phyloP scores from a whole-genome alignment of 2,113 vertebrate genomes.

The Choloepus hoffmanni region DNA sequence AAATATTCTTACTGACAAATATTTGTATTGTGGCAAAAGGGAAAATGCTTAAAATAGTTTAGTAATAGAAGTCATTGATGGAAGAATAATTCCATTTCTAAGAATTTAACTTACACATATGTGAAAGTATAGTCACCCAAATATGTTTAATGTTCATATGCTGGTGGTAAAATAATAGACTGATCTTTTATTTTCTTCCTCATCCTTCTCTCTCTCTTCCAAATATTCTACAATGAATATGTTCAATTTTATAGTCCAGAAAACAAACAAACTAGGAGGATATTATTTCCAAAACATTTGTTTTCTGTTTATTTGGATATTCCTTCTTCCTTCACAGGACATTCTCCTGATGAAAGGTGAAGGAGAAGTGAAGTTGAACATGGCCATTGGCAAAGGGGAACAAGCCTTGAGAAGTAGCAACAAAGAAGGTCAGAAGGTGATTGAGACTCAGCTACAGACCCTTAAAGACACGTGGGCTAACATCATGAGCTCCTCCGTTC shows the following conservation, averaged over 20 bases:
- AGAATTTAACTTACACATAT: not conserved
- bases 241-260: not conserved
- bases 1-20: not conserved
- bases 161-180: not conserved
- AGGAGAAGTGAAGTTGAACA: slow-evolving; percentile 97
- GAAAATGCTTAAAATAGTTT: too few species aligned
- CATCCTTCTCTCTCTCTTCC: not conserved
- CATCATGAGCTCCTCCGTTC: slow-evolving; percentile 90
- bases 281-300: not conserved
- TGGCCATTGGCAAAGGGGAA: slow-evolving; percentile 97
- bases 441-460: slow-evolving; percentile 91
- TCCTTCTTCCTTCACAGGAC: slow-evolving; percentile 88
- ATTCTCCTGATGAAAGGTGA: slow-evolving; percentile 98
- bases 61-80: too few species aligned
- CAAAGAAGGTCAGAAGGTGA: slow-evolving; percentile 90
- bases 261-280: not conserved
- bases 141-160: not conserved
- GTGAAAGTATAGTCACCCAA: not conserved
- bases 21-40: not conserved
- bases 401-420: slow-evolving; percentile 91
- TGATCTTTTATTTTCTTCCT: not conserved
- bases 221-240: not conserved
- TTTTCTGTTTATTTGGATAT: not conserved
- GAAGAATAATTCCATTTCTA: not conserved
- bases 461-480: slow-evolving; percentile 93